Evolutionary conservation across 2,113 vertebrate genomes (phyloP).

Genomic region (Aptenodytes patagonicus): DNA sequence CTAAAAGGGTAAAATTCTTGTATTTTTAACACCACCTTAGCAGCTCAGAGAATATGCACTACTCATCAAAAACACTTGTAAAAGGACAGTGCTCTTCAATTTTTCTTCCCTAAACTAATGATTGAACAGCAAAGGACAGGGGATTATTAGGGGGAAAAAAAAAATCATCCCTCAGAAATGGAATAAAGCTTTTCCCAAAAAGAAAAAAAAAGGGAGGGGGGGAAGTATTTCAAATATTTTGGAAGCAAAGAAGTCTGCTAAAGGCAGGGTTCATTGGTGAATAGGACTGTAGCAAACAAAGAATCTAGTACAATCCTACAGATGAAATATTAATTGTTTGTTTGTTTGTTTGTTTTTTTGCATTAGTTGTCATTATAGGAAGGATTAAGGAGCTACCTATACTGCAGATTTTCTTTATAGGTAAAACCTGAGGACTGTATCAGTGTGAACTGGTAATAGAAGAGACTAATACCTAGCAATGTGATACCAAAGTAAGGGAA

Average conservation of each 20-base stretch:
- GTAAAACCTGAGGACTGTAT: not conserved
- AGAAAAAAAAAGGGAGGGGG: fast-evolving
- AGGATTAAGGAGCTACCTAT: not conserved
- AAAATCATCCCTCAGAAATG: not conserved
- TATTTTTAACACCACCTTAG: not conserved
- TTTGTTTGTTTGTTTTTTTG: not conserved
- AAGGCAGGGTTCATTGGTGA: not conserved
- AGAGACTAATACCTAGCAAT: not conserved
- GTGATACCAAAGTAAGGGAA: not conserved
- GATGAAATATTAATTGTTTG: not conserved
- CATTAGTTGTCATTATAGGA: not conserved
- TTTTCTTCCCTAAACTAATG: not conserved
- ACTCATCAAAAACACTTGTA: not conserved
- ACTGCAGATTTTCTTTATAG: not conserved
- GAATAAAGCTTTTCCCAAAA: not conserved
- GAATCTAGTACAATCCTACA: not conserved
- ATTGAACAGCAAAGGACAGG: not conserved
- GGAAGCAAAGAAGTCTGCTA: not conserved
- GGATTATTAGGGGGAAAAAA: not conserved
- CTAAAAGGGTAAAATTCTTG: not conserved
- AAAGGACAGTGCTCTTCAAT: not conserved
- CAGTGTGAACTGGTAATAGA: not conserved
- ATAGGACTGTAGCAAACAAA: not conserved
- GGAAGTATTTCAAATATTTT: not conserved
- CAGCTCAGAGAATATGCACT: not conserved